phyloP scores from a whole-genome alignment of 1,140 invertebrate genomes.

The Magallana angulata region DNA sequence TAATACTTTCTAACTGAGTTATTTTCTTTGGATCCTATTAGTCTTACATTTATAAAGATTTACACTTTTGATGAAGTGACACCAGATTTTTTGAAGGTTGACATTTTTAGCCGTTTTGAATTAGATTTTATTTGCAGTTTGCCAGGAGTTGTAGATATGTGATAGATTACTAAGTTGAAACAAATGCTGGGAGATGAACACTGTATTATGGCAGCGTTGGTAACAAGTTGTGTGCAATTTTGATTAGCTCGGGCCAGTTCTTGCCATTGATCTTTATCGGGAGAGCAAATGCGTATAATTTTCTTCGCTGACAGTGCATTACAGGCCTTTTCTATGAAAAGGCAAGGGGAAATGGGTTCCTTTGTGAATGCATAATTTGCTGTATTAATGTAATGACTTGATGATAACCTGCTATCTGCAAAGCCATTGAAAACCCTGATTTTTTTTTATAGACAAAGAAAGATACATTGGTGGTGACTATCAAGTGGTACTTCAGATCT shows the following conservation, averaged over 20 bases:
- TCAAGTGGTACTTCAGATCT: slow-evolving; percentile 81
- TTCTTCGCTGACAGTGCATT: slow-evolving; percentile 15
- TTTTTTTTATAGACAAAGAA: slow-evolving; percentile 80
- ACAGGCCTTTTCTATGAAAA: background rate
- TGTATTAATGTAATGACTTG: background rate
- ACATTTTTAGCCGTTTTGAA: slow-evolving; percentile 20
- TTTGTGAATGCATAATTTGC: slow-evolving; percentile 20
- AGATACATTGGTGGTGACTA: slow-evolving; percentile 81
- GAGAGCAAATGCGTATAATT: slow-evolving; percentile 24
- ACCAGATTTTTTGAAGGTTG: slow-evolving; percentile 22
- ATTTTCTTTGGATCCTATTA: slow-evolving; percentile 34
- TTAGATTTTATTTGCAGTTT: slow-evolving; percentile 1
- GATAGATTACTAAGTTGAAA: background rate
- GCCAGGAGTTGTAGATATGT: slow-evolving; percentile 12
- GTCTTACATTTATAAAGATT: slow-evolving; percentile 32
- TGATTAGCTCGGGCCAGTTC: background rate
- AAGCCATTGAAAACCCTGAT: background rate
- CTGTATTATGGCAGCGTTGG: background rate
- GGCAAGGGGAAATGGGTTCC: slow-evolving; percentile 17
- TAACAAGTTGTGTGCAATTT: slow-evolving; percentile 23
- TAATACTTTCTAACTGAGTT: slow-evolving; percentile 35
- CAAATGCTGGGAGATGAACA: background rate
- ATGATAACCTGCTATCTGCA: background rate
- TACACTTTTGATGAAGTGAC: slow-evolving; percentile 30
- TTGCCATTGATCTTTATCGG: slow-evolving; percentile 22